A percentile compares a stretch with the other conserved stretches of the same genome.
Evolutionary conservation across 2,888 invertebrate genomes (phyloP).

Genomic region (Nasonia oneida): DNA sequence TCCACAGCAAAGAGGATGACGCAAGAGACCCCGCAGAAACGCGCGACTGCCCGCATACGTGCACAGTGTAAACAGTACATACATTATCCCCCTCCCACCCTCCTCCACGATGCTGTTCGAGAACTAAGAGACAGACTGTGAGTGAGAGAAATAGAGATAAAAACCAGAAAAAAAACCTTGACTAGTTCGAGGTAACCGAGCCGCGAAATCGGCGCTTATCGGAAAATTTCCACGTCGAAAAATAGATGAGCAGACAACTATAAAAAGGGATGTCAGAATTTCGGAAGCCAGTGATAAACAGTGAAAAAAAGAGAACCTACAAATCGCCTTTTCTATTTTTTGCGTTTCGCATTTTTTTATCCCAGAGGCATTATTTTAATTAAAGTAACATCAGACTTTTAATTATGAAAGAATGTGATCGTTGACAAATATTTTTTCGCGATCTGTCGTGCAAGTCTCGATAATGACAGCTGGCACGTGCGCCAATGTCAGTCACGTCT

Average conservation of each 20-base stretch:
- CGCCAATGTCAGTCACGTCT: constrained; percentile 40
- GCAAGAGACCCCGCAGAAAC: neutral
- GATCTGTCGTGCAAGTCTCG: constrained; percentile 12
- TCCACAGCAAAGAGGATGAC: neutral
- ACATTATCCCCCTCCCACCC: neutral
- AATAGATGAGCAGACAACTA: constrained; percentile 37
- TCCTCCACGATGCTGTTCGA: neutral
- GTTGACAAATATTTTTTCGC: neutral
- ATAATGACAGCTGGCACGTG: constrained; percentile 64
- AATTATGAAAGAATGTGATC: neutral
- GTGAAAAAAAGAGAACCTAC: neutral
- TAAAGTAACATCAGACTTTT: neutral
- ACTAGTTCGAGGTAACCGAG: constrained; percentile 36
- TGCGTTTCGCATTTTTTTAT: neutral
- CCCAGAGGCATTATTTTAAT: neutral
- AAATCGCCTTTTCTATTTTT: neutral
- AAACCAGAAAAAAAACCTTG: constrained; percentile 8
- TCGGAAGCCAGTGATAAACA: neutral
- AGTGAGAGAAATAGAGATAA: constrained; percentile 15
- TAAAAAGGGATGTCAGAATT: constrained; percentile 51
- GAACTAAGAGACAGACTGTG: neutral
- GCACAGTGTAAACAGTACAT: neutral
- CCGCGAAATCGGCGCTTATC: constrained; percentile 51
- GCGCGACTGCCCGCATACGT: neutral
- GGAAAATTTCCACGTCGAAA: constrained; percentile 25